Evolutionary conservation across 2,888 invertebrate genomes (phyloP).

Genomic region (Nemoura dubitans): DNA sequence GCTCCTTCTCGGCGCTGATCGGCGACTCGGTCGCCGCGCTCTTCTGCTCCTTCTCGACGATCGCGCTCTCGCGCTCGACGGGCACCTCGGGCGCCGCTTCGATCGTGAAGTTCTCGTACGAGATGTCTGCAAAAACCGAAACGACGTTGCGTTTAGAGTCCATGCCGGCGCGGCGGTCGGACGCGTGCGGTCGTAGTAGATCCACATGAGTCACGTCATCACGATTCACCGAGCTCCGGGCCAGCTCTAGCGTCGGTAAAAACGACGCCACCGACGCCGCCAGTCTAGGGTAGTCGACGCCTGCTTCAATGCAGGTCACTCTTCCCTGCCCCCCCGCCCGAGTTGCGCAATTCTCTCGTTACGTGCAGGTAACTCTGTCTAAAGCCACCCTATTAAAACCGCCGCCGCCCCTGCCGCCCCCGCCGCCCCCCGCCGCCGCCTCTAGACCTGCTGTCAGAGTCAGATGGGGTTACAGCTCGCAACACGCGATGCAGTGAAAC

Average conservation of each 20-base stretch:
- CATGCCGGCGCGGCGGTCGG: too few species aligned
- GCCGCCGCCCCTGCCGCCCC: background rate
- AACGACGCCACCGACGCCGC: background rate
- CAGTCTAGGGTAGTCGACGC: slow-evolving; percentile 21
- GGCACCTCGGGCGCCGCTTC: slow-evolving; percentile 68
- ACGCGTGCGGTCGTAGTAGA: background rate
- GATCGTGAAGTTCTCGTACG: slow-evolving; percentile 73
- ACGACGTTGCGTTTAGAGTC: slow-evolving; percentile 15
- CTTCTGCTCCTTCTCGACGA: slow-evolving; percentile 53
- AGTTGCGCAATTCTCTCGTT: background rate
- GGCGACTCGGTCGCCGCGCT: slow-evolving; percentile 53
- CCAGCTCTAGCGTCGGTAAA: background rate
- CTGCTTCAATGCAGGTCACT: slow-evolving; percentile 37
- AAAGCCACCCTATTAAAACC: slow-evolving; percentile 15
- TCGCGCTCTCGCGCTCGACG: slow-evolving; percentile 55
- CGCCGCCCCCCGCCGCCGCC: background rate
- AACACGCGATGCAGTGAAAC: background rate
- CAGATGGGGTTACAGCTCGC: background rate
- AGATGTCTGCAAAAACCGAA: slow-evolving; percentile 60
- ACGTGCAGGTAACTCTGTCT: slow-evolving; percentile 26
- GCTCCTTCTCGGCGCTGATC: slow-evolving; percentile 73
- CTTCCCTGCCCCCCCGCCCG: background rate
- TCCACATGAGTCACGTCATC: background rate
- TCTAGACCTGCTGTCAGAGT: background rate
- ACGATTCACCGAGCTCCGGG: background rate